phyloP scores from a whole-genome alignment of 2,113 vertebrate species.

The Aspidoscelis tigris region DNA sequence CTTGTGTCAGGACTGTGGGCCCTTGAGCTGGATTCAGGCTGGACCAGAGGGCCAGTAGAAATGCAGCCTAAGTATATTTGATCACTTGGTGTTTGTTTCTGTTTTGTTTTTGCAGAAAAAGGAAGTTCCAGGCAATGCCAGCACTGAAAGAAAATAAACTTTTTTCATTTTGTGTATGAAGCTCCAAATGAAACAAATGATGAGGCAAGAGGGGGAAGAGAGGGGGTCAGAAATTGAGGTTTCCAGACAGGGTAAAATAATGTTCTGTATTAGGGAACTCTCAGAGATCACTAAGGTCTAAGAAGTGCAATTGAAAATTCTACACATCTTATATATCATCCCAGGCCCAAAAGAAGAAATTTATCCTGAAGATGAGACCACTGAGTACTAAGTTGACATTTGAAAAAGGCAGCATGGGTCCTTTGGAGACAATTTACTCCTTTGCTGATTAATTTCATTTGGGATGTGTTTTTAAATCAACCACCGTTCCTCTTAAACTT shows the following conservation, averaged over 20 bases:
- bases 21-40: no score
- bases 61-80: neutral
- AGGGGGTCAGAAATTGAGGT: neutral
- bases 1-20: no score
- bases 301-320: slow-evolving; percentile 24
- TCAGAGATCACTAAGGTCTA: neutral
- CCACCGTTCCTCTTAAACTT: neutral
- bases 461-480: neutral
- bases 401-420: slow-evolving; percentile 6
- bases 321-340: slow-evolving; percentile 6
- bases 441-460: slow-evolving; percentile 20
- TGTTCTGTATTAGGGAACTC: slow-evolving; percentile 20
- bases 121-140: neutral
- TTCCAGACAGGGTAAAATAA: neutral
- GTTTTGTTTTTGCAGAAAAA: neutral
- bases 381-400: neutral
- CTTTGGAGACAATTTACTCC: neutral
- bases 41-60: no score
- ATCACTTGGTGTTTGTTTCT: neutral
- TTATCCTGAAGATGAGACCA: slow-evolving; percentile 21
- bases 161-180: slow-evolving; percentile 2
- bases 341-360: slow-evolving; percentile 10
- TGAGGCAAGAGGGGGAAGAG: neutral
- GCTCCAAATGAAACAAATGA: neutral
- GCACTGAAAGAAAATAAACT: neutral